Percentiles rank a stretch among this genome's conserved stretches.
These are phyloP conservation scores for Watsonalla binaria DNA, from an alignment of 2,888 invertebrate genomes.

Conservation along the genomic window DNA sequence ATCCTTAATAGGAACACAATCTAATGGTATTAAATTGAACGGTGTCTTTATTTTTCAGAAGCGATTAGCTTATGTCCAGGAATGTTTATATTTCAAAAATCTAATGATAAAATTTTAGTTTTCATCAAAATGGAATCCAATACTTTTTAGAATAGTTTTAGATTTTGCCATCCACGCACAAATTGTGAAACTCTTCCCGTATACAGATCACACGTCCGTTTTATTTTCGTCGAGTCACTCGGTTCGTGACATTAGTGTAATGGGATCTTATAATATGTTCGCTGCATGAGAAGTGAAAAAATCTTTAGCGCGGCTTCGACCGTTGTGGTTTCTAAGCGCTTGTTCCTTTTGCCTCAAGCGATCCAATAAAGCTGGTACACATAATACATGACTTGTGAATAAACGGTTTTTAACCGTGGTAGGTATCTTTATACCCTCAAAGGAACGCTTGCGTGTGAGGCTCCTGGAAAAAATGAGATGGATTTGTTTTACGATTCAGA, in stretches of 20 bases:
- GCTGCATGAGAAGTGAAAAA: slow-evolving; percentile 21
- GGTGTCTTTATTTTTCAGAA: too few relatives aligned
- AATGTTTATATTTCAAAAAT: too few relatives aligned
- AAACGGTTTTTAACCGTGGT: slow-evolving; percentile 17
- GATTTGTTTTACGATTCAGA: slow-evolving; percentile 16
- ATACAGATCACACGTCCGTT: slow-evolving; percentile 17
- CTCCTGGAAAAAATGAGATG: slow-evolving; percentile 19
- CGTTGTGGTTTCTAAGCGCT: slow-evolving; percentile 5
- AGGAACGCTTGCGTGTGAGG: slow-evolving; percentile 23
- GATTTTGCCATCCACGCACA: too few relatives aligned
- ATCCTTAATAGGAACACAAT: too few relatives aligned
- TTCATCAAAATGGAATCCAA: too few relatives aligned
- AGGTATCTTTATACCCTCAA: slow-evolving; percentile 8
- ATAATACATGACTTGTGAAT: slow-evolving; percentile 10
- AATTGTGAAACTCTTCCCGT: too few relatives aligned
- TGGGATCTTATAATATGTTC: slow-evolving; percentile 23
- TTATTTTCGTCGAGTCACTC: slow-evolving; percentile 36
- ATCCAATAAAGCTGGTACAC: slow-evolving; percentile 15
- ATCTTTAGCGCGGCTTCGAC: slow-evolving; percentile 5
- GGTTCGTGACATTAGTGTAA: slow-evolving; percentile 40
- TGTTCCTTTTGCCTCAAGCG: slow-evolving; percentile 4
- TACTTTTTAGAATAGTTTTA: too few relatives aligned
- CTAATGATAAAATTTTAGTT: too few relatives aligned
- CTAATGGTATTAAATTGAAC: too few relatives aligned
- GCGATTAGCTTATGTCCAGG: too few relatives aligned